Conservation (phyloP, 2,113 vertebrate species). For the Chlorocebus sabaeus region DNA sequence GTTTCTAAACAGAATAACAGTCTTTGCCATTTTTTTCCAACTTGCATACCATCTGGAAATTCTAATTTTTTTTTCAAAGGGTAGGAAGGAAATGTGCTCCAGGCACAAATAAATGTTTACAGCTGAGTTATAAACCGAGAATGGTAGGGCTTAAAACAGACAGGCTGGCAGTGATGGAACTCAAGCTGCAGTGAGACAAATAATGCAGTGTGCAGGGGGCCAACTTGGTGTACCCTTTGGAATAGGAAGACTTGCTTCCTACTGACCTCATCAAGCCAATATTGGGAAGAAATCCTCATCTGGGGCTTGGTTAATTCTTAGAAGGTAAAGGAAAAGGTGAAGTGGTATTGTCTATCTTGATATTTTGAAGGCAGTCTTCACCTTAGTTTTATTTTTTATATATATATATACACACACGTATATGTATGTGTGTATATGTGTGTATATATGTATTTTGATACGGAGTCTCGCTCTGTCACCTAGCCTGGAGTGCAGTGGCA, state of each 20-base stretch:
- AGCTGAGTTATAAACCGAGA: conserved; percentile 78
- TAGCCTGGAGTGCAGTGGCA: too few relatives aligned
- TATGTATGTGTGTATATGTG: too few relatives aligned
- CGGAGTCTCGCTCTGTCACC: too few relatives aligned
- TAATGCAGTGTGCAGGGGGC: not conserved
- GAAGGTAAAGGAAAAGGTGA: not conserved
- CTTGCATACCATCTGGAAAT: conserved; percentile 78
- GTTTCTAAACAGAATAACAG: conserved; percentile 77
- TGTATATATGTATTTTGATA: too few relatives aligned
- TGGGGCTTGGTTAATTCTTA: not conserved
- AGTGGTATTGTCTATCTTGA: not conserved
- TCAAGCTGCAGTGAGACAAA: conserved; percentile 39
- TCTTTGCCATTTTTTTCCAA: conserved; percentile 80
- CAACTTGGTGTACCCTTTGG: not conserved
- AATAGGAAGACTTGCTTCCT: not conserved
- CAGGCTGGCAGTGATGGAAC: conserved; percentile 66
- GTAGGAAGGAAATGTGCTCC: conserved; percentile 74
- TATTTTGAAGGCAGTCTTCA: not conserved
- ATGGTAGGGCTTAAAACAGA: conserved; percentile 75
- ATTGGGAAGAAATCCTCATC: not conserved
- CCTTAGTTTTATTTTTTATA: too few relatives aligned
- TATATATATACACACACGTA: too few relatives aligned
- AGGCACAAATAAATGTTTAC: conserved; percentile 80
- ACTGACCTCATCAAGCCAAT: not conserved
- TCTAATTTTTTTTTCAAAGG: conserved; percentile 71